Percentiles rank a stretch among this genome's conserved stretches.
These are phyloP conservation scores for Iphiclides podalirius DNA, from an alignment of 2,888 invertebrate species.

Conservation along the genomic window DNA sequence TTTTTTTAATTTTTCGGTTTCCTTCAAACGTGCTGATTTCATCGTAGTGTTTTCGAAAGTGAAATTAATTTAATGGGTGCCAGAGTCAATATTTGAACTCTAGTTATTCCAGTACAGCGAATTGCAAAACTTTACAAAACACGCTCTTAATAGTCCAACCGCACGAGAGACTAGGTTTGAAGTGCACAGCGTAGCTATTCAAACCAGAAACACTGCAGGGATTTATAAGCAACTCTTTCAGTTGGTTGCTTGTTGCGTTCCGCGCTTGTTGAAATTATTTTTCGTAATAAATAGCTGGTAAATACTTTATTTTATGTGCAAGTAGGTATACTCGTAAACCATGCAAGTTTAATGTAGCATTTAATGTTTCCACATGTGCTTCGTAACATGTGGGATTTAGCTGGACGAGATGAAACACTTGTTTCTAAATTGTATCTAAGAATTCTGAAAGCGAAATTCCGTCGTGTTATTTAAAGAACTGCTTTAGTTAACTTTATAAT, in stretches of 20 bases:
- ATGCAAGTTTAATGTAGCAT: neutral
- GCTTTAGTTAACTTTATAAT: too few species aligned
- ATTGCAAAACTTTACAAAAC: too few species aligned
- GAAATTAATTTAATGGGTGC: too few species aligned
- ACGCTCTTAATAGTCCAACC: neutral
- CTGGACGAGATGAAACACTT: too few species aligned
- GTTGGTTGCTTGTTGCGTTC: neutral
- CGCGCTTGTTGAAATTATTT: neutral
- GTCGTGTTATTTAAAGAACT: too few species aligned
- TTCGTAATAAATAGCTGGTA: neutral
- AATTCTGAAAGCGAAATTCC: too few species aligned
- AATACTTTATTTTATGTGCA: constrained; percentile 7
- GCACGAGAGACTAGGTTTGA: neutral
- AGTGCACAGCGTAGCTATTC: neutral
- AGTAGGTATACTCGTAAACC: constrained; percentile 16
- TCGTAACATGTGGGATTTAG: neutral
- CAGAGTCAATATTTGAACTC: too few species aligned
- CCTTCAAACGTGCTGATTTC: too few species aligned
- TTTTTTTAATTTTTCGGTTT: too few species aligned
- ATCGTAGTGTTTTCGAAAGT: too few species aligned
- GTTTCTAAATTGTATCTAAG: too few species aligned
- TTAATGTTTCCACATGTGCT: neutral
- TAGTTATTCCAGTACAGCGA: too few species aligned
- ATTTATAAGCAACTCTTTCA: neutral
- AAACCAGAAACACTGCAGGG: neutral